Evolutionary conservation across 2,113 vertebrate species (phyloP).

Genomic region (Rhineura floridana): DNA sequence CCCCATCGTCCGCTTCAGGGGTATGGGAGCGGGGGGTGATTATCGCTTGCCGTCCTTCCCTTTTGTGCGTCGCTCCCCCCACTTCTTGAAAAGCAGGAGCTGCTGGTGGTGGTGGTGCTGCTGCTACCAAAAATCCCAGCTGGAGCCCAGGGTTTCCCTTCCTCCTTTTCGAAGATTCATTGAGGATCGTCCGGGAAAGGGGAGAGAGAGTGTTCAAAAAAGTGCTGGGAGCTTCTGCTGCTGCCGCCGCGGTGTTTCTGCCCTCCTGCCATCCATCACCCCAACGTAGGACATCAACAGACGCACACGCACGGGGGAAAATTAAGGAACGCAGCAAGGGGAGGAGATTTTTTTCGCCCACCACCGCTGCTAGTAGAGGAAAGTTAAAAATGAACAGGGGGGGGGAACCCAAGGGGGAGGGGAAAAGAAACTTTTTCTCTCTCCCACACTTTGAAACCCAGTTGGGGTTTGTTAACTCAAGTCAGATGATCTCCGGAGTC

Average conservation of each 20-base stretch:
- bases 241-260: neutral
- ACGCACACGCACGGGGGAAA: neutral
- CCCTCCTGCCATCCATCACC: constrained; percentile 46
- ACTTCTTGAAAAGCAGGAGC: constrained; percentile 40
- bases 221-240: constrained; percentile 2
- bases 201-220: constrained; percentile 18
- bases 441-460: constrained; percentile 5
- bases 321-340: constrained; percentile 18
- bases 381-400: neutral
- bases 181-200: neutral
- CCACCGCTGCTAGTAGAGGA: constrained; percentile 22
- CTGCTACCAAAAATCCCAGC: neutral
- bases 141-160: neutral
- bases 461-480: constrained; percentile 45
- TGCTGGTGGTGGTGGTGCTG: neutral
- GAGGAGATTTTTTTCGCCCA: neutral
- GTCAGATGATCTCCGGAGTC: constrained; percentile 50
- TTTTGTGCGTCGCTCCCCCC: constrained; percentile 46
- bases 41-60: constrained; percentile 49
- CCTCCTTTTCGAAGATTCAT: neutral
- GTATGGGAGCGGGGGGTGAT: constrained; percentile 54
- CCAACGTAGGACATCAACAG: neutral
- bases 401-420: neutral
- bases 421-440: neutral
- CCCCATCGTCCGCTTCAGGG: constrained; percentile 68